Conservation (phyloP, 2,113 vertebrate species). For the Solea senegalensis region DNA sequence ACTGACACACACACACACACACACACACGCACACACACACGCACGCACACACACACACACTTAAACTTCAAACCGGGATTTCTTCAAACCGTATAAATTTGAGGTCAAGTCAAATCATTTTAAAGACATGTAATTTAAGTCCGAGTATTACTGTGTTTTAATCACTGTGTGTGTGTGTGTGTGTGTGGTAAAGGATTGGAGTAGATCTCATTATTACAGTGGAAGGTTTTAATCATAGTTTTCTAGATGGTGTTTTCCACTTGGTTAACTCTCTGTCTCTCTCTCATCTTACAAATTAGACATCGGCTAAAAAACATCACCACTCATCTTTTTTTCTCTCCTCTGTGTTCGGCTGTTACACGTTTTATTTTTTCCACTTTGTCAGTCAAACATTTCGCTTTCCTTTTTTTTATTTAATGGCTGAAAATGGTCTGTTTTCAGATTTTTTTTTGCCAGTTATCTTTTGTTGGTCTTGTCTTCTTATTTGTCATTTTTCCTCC, state of each 20-base stretch:
- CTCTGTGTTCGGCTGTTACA: neutral
- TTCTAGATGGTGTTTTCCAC: constrained; percentile 68
- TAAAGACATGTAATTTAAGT: constrained; percentile 48
- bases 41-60: constrained; percentile 6
- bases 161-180: constrained; percentile 40
- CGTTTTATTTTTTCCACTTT: neutral
- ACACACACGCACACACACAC: constrained; percentile 1
- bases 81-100: constrained; percentile 44
- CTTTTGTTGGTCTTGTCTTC: neutral
- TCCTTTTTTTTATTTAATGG: neutral
- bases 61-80: constrained; percentile 24
- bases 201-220: constrained; percentile 70
- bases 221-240: constrained; percentile 71
- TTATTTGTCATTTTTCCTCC: neutral
- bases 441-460: too few relatives aligned
- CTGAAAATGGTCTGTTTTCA: neutral
- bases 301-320: constrained; percentile 27
- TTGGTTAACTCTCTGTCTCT: constrained; percentile 56
- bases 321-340: neutral
- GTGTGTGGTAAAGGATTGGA: constrained; percentile 62
- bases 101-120: constrained; percentile 48
- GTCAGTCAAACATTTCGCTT: neutral
- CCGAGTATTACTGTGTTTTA: constrained; percentile 23
- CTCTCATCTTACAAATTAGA: constrained; percentile 49
- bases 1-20: neutral